These are phyloP conservation scores for Pedetes capensis DNA, from an alignment of 2,113 vertebrate genomes.

Conservation along the genomic window DNA sequence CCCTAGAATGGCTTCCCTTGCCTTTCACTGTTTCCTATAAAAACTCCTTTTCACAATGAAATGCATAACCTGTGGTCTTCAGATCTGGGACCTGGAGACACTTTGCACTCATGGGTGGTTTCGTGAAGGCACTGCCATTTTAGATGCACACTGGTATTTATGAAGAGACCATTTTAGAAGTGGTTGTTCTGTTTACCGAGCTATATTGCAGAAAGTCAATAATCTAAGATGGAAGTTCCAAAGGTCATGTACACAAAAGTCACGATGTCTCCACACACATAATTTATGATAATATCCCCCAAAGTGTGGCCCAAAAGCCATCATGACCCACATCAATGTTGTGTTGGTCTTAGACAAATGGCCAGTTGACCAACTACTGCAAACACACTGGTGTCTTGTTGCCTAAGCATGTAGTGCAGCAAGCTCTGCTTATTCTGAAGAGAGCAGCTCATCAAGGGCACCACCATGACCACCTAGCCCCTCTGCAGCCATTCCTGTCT, in stretches of 20 bases:
- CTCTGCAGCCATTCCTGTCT: not conserved
- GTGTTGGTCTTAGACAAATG: not conserved
- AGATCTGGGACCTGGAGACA: not conserved
- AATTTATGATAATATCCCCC: not conserved
- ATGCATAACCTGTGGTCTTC: conserved; percentile 5
- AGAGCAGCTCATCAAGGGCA: not conserved
- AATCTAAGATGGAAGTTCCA: not conserved
- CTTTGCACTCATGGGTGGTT: not conserved
- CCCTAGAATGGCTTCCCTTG: conserved; percentile 64
- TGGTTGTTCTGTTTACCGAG: not conserved
- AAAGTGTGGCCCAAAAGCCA: not conserved
- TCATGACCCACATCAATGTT: not conserved
- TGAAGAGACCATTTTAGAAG: not conserved
- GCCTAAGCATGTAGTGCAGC: not conserved
- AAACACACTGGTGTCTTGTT: not conserved
- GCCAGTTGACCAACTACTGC: not conserved
- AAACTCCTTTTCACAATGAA: conserved; percentile 20
- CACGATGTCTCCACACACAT: not conserved
- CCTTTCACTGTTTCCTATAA: conserved; percentile 73
- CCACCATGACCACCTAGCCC: not conserved
- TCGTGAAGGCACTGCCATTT: not conserved
- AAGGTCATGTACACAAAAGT: not conserved
- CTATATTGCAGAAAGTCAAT: not conserved
- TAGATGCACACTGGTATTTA: not conserved
- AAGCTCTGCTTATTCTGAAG: not conserved